phyloP scores from a whole-genome alignment of 2,888 invertebrate species.

The Hetaerina titia region DNA sequence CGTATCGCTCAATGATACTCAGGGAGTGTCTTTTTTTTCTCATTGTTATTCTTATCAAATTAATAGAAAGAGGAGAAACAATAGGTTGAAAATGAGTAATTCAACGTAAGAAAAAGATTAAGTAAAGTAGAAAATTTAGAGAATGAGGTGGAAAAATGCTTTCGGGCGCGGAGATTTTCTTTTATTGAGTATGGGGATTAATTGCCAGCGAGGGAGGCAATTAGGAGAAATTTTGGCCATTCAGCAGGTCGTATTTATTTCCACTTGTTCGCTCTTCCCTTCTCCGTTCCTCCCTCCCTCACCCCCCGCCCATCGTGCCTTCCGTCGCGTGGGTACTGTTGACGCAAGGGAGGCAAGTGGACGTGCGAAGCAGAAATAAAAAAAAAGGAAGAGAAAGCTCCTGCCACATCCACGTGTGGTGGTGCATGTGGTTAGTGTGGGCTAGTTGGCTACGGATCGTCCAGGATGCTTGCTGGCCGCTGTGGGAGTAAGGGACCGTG shows the following conservation, averaged over 20 bases:
- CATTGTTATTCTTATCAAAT: not conserved
- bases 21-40: not conserved
- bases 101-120: not conserved
- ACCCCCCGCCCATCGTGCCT: not conserved
- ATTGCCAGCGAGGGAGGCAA: not conserved
- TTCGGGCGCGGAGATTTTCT: not conserved
- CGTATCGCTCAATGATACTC: not conserved
- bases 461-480: not conserved
- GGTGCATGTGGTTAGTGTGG: not conserved
- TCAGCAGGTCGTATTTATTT: not conserved
- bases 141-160: not conserved
- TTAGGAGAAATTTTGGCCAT: conserved; percentile 32
- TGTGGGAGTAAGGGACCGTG: not conserved
- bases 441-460: not conserved
- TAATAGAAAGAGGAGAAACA: not conserved
- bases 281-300: not conserved
- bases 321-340: not conserved
- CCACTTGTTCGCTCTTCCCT: not conserved
- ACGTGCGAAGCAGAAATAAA: not conserved
- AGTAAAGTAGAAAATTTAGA: not conserved
- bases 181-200: not conserved
- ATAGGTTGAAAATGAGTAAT: not conserved
- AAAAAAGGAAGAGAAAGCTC: not conserved
- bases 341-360: not conserved
- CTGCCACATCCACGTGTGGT: not conserved